Base-by-base conservation (phyloP, 1,140 invertebrate genomes). In the Schlechtendalia chinensis region DNA sequence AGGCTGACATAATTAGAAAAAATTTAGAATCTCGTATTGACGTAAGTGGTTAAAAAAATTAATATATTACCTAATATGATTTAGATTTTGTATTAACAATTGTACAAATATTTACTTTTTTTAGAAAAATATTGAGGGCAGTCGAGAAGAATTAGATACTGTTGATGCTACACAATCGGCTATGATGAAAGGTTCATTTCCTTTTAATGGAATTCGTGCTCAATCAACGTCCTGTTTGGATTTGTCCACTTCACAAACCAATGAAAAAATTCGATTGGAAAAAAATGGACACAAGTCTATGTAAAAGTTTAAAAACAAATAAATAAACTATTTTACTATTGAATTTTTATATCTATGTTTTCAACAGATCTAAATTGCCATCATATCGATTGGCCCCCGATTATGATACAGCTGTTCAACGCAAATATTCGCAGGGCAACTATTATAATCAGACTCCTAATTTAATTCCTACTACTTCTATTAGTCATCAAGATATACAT, bases 371-470 rank as follows among this genome's bases (percentile, higher is more conserved):
- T 11, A 88, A 96, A 81, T 86, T 97, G 22, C 96, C 96, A 1
- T 93, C 93, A 0, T 98, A 98, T 85, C 90, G 96, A 53, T 93
- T 92, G 29, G 94, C 95, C 4, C 96, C 96, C 0, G 95, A 97
- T 86, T 98, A 98, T 85, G 94, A 97, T 84, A 95, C 94, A 0
- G 95, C 96, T 10, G 90, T 98, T 63, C 93, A 94, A 85, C 91
- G 93, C 84, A 89, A 89, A 82, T 88, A 88, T 83, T 86, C 84
- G 81, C 75, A 79, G n/a, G 75, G 74, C 10, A 61, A 81, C 47
- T 75, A 54, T 69, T 74, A 45, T n/a, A 85, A 82, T 63, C 82
- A 81, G 45, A 81, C 75, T 69, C 39, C 63, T 12, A 82, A 82
- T 56, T 74, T 65, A 71, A 77, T 82, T 24, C 71, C 81, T 59